Percentiles rank a stretch among this genome's conserved stretches.
Conservation (phyloP, 2,113 vertebrate genomes). For the Hemiscyllium ocellatum region DNA sequence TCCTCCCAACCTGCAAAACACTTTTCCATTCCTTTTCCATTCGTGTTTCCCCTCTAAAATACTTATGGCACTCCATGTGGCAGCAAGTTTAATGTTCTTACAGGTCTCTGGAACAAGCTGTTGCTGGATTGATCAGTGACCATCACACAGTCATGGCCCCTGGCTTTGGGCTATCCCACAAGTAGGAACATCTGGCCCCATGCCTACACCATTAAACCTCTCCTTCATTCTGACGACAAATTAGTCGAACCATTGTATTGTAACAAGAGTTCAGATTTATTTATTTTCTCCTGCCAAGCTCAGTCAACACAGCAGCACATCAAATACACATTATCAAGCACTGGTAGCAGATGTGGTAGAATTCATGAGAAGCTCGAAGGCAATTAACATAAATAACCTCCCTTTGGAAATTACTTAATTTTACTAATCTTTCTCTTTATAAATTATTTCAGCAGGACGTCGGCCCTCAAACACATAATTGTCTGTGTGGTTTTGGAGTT, state of each 20-base stretch:
- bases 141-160: not conserved
- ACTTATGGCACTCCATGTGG: not conserved
- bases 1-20: not conserved
- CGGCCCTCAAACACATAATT: not conserved
- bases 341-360: not conserved
- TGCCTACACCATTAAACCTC: not conserved
- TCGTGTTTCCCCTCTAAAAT: not conserved
- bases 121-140: not conserved
- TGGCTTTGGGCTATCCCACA: not conserved
- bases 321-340: not conserved
- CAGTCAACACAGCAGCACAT: not conserved
- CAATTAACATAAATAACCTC: not conserved
- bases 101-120: not conserved
- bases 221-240: not conserved
- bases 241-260: not conserved
- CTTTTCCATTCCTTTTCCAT: not conserved
- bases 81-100: not conserved
- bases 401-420: constrained; percentile 22
- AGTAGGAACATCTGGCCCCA: not conserved
- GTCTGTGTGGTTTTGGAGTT: not conserved
- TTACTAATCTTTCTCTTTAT: not conserved
- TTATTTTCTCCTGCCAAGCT: not conserved
- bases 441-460: not conserved
- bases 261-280: not conserved
- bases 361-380: not conserved